Conservation (phyloP, 2,113 vertebrate species). For the Crotophaga sulcirostris region DNA sequence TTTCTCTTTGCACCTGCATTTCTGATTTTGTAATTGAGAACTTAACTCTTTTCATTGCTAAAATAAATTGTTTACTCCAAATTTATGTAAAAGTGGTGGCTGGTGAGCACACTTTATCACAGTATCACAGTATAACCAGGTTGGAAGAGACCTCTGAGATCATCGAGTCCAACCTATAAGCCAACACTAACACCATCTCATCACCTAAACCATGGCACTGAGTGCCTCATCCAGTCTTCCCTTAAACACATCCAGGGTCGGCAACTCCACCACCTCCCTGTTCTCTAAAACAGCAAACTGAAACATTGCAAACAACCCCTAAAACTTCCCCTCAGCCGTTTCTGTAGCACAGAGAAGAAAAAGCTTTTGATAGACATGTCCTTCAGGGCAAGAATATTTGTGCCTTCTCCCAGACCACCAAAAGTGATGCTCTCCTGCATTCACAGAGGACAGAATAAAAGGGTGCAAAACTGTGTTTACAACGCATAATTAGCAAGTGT, state of each 20-base stretch:
- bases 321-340: not conserved
- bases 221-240: no score
- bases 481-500: not conserved
- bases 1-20: not conserved
- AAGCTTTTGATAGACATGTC: not conserved
- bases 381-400: not conserved
- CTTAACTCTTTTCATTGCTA: not conserved
- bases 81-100: not conserved
- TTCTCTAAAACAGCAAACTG: not conserved
- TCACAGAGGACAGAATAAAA: not conserved
- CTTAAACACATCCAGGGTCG: no score
- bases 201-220: no score
- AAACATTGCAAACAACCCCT: not conserved
- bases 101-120: not conserved
- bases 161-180: no score
- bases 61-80: not conserved
- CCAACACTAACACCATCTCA: no score
- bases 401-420: not conserved
- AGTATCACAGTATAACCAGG: no score
- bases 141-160: no score
- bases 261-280: no score
- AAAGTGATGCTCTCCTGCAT: not conserved
- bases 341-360: not conserved
- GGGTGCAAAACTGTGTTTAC: not conserved
- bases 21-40: not conserved